Percentiles rank a stretch among this genome's conserved stretches.
phyloP scores from a whole-genome alignment of 2,888 invertebrate species.

The Crematogaster levior region DNA sequence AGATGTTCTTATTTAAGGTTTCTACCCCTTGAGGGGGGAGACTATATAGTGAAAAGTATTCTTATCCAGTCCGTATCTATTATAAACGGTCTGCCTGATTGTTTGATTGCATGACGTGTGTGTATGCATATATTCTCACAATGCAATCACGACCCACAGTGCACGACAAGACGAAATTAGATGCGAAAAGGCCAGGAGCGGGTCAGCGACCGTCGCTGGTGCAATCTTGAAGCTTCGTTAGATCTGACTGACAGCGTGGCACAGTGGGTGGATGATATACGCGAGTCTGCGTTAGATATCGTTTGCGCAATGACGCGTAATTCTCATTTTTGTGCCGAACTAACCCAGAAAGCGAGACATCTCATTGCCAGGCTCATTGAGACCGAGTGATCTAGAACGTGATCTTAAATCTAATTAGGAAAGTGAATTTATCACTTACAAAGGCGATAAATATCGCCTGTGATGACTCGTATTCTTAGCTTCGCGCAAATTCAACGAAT shows the following conservation, averaged over 20 bases:
- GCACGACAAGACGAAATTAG: slow-evolving; percentile 62
- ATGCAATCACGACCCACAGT: slow-evolving; percentile 67
- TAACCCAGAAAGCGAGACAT: slow-evolving; percentile 28
- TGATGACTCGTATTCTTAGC: slow-evolving; percentile 1
- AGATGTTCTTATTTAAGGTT: background rate
- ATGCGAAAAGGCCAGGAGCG: slow-evolving; percentile 61
- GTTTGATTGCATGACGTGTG: slow-evolving; percentile 73
- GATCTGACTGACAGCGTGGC: slow-evolving; percentile 61
- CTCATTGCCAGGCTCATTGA: slow-evolving; percentile 28
- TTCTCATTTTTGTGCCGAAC: slow-evolving; percentile 29
- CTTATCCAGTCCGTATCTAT: slow-evolving; percentile 50
- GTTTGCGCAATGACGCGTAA: slow-evolving; percentile 26
- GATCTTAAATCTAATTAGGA: slow-evolving; percentile 27
- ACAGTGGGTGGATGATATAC: slow-evolving; percentile 54
- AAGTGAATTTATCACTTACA: slow-evolving; percentile 42
- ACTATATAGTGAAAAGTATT: slow-evolving; percentile 36
- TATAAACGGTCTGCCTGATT: slow-evolving; percentile 68
- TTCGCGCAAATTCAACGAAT: background rate
- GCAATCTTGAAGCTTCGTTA: slow-evolving; percentile 54
- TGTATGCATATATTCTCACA: slow-evolving; percentile 57
- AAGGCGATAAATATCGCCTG: slow-evolving; percentile 5
- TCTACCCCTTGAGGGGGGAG: slow-evolving; percentile 32
- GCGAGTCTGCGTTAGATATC: slow-evolving; percentile 1
- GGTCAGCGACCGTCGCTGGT: slow-evolving; percentile 76
- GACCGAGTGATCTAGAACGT: slow-evolving; percentile 35